Conservation (phyloP, 2,888 invertebrate species). For the Euzophera pinguis region DNA sequence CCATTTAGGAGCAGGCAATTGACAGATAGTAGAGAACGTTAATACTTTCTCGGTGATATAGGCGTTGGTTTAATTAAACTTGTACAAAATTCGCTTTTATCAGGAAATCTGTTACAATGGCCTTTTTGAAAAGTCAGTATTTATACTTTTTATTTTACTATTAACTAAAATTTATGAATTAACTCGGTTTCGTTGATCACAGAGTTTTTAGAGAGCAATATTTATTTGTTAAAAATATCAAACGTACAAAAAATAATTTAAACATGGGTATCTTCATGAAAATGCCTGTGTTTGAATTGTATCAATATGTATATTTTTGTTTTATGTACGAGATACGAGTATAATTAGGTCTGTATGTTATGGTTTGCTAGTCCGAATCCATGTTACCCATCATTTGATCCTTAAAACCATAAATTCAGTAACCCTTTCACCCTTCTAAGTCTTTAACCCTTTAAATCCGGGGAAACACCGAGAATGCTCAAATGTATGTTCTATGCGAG, state of each 20-base stretch:
- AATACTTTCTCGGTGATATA: conserved; percentile 1
- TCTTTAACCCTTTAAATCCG: conserved; percentile 11
- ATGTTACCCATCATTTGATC: conserved; percentile 7
- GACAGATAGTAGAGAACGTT: conserved; percentile 15
- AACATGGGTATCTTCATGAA: too few species aligned
- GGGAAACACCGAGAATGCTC: neutral
- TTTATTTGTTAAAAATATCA: too few species aligned
- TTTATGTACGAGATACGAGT: too few species aligned
- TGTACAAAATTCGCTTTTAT: neutral
- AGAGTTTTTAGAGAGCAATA: too few species aligned
- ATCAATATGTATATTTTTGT: too few species aligned
- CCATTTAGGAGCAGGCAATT: conserved; percentile 22
- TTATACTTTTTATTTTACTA: too few species aligned
- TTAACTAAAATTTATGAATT: too few species aligned
- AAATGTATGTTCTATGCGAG: neutral
- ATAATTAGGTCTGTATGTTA: neutral
- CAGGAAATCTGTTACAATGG: neutral
- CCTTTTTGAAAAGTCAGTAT: too few species aligned
- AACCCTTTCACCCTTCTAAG: conserved; percentile 7
- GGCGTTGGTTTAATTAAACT: neutral
- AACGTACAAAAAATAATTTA: too few species aligned
- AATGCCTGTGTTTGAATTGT: too few species aligned
- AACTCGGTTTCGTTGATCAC: too few species aligned
- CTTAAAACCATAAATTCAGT: conserved; percentile 7
- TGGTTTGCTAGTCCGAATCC: conserved; percentile 1